Conservation (phyloP, 2,113 vertebrate genomes). For the Gasterosteus aculeatus region DNA sequence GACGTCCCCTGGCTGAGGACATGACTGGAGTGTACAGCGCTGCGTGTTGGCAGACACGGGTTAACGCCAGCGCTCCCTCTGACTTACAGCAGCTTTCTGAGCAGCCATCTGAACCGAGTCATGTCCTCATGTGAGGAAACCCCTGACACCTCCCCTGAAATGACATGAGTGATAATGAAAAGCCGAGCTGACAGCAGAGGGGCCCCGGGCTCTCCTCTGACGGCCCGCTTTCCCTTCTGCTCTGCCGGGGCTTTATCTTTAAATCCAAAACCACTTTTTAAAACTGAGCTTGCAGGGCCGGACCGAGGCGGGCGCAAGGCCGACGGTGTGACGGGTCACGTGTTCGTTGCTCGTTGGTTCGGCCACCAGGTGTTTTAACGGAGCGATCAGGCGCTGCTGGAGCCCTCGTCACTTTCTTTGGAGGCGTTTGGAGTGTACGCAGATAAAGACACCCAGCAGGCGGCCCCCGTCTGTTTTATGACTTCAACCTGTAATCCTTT, state of each 20-base stretch:
- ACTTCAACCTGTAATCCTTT: constrained; percentile 46
- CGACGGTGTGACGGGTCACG: constrained; percentile 21
- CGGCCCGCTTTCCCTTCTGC: constrained; percentile 41
- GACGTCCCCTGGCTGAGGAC: neutral
- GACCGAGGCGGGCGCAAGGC: constrained; percentile 3
- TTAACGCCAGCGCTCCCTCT: constrained; percentile 12
- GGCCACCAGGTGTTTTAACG: constrained; percentile 4
- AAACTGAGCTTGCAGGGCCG: constrained; percentile 15
- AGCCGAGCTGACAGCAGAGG: constrained; percentile 59
- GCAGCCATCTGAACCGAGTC: constrained; percentile 43
- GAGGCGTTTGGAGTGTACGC: constrained; percentile 13
- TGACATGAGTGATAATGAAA: constrained; percentile 59
- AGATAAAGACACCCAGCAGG: constrained; percentile 15
- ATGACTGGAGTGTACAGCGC: neutral
- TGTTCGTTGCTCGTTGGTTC: constrained; percentile 4
- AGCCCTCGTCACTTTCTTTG: neutral
- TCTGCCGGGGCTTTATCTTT: constrained; percentile 19
- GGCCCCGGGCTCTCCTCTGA: constrained; percentile 39
- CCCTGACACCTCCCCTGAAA: constrained; percentile 40
- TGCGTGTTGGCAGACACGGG: neutral
- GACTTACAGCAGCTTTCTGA: constrained; percentile 39
- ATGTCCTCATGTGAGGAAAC: constrained; percentile 49
- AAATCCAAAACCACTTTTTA: constrained; percentile 44
- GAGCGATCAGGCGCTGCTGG: neutral
- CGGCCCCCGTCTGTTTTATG: constrained; percentile 31